These are phyloP conservation scores for Xyliphius kryptos DNA, from an alignment of 2,113 vertebrate genomes.

Conservation along the genomic window DNA sequence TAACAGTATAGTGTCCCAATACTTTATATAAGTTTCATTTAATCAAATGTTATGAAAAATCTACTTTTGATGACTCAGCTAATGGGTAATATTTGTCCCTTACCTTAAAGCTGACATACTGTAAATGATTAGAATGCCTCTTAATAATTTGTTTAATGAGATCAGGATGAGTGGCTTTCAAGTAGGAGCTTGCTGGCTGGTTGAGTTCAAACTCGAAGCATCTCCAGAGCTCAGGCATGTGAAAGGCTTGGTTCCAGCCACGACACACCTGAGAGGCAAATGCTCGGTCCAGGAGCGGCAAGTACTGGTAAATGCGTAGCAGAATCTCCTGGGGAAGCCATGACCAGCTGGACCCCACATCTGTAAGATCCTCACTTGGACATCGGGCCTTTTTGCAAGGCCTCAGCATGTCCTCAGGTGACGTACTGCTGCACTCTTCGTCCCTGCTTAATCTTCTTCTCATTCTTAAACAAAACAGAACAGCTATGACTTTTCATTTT, in stretches of 20 bases:
- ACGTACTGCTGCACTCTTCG: constrained; percentile 55
- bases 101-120: constrained; percentile 98
- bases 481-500: neutral
- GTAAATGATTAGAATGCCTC: constrained; percentile 90
- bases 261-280: constrained; percentile 89
- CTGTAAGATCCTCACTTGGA: constrained; percentile 36
- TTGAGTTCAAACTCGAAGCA: constrained; percentile 96
- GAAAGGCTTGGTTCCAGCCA: constrained; percentile 91
- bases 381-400: constrained; percentile 69
- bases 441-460: constrained; percentile 77
- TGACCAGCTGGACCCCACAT: constrained; percentile 67
- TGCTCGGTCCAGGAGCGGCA: constrained; percentile 87
- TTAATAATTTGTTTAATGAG: constrained; percentile 97
- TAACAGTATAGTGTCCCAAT: too few relatives aligned
- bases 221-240: constrained; percentile 95
- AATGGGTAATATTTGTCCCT: constrained; percentile 10
- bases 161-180: constrained; percentile 93
- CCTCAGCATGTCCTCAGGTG: constrained; percentile 56
- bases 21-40: too few relatives aligned
- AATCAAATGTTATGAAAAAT: too few relatives aligned
- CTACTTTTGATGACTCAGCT: too few relatives aligned
- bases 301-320: constrained; percentile 86
- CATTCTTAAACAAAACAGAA: constrained; percentile 65
- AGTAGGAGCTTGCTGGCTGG: constrained; percentile 87
- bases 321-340: constrained; percentile 85